phyloP scores from a whole-genome alignment of 2,113 vertebrate genomes.

The Burhinus oedicnemus region DNA sequence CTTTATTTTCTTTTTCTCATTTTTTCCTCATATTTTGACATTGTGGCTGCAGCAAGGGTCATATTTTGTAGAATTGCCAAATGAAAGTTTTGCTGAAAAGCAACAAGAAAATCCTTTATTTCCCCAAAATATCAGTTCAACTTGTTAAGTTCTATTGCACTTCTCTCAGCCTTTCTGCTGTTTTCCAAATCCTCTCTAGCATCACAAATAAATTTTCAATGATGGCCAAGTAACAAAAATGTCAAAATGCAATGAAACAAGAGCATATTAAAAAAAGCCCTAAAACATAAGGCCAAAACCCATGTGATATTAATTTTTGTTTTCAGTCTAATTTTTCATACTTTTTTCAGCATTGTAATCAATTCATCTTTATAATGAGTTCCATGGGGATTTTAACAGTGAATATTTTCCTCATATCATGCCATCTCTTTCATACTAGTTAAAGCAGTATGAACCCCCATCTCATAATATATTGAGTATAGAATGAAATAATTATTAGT shows the following conservation, averaged over 20 bases:
- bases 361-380: constrained; percentile 34
- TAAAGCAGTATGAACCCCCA: neutral
- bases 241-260: neutral
- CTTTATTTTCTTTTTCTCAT: neutral
- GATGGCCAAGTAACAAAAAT: neutral
- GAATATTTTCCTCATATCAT: neutral
- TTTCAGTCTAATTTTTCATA: constrained; percentile 22
- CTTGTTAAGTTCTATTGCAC: neutral
- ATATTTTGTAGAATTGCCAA: neutral
- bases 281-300: neutral
- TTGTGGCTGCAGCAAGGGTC: neutral
- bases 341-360: neutral
- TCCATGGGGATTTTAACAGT: neutral
- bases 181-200: neutral
- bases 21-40: neutral
- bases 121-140: neutral
- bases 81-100: neutral
- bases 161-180: neutral
- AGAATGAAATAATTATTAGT: constrained; percentile 25
- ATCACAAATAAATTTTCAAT: neutral
- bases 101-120: neutral
- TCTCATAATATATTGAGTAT: constrained; percentile 17
- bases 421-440: neutral
- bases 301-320: neutral
- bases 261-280: neutral